Evolutionary conservation across 2,888 invertebrate genomes (phyloP), one percentile per base, ranked within the genome.

Genomic region (Andrena haemorrhoa): DNA sequence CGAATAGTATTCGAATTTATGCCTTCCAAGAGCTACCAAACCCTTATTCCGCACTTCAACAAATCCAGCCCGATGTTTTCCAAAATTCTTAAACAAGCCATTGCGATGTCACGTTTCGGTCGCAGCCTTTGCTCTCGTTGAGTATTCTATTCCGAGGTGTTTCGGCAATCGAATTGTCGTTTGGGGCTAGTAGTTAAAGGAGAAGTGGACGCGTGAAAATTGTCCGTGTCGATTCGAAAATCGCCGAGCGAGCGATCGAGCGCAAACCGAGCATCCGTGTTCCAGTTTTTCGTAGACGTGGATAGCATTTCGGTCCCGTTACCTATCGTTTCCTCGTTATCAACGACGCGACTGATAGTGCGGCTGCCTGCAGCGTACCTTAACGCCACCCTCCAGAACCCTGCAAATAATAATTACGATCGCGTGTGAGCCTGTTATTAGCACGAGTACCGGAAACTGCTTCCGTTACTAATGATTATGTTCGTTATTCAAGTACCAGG

Each of bases 331-430:
- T 63, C 51, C 72, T 56, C 73, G 72, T 82, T 83, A 83, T 77
- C 77, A 23, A 23, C 60, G 65, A 8, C 7, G 61, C 68, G 64
- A 81, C 76, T 83, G 82, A 81, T 83, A 80, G 72, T 20, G 26
- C 53, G 66, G 64, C 41, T 47, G 60, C 65, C 58, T 70, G 73
- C 60, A 61, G 82, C 53, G 73, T 23, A 31, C 66, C 76, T 72
- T 68, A 84, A 82, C 85, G 56, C 72, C 79, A 70, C 49, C 79
- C 51, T 41, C 82, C 78, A 66, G 74, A 69, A 82, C 65, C 84
- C 58, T 82, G 83, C 89, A 89, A 88, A 88, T 89, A 88, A 90
- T 90, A 90, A 90, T 90, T 89, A 90, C 85, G 88, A 89, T 90
- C 89, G 90, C 90, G 89, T 90, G 90, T 69, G 80, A 75, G 69